Base-by-base conservation (phyloP, 2,113 vertebrate genomes). In the Tachysurus fulvidraco region DNA sequence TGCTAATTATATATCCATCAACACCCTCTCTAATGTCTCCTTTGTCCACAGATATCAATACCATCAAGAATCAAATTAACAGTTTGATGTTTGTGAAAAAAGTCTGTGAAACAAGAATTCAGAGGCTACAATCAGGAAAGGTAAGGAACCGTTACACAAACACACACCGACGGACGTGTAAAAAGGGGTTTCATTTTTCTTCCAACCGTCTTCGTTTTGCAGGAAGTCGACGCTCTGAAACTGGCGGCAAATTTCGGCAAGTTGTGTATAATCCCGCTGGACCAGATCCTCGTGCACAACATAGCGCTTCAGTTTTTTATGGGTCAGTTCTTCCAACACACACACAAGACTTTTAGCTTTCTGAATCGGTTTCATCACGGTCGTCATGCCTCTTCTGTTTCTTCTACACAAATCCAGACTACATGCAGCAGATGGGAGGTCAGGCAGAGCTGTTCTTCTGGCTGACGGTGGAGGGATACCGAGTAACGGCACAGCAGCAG, bases 31-130 rank as follows among this genome's bases (percentile, higher is more conserved):
- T 60, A 17, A 84, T 3, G 81, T 91, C 86, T 46, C 92, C 10
- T 90, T 92, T 93, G 93, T 10, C 74, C 94, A 92, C 92, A 99
- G 98, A 99, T 96, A 99, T 99, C 93, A 99, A 98, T 92, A 96
- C 96, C 92, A 99, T 99, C 91, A 99, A 99, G 95, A 99, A 99
- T 96, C 98, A 99, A 94, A 99, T 99, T 92, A 99, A 99, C 94
- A 99, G 98, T 94, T 96, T 99, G 93, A 94, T 98, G 86, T 99
- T 99, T 96, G 98, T 99, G 93, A 98, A 97, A 95, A 99, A 99
- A 96, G 95, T 99, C 93, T 99, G 98, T 95, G 98, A 99, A 94
- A 97, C 97, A 92, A 96, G 98, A 95, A 98, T 99, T 95, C 97
- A 99, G 91, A 95, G 98, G 78, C 96, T 99, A 80, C 96, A 98